Evolutionary conservation across 2,797 vertebrate species (phyloP).

Genomic region (Benthosema pterotum): DNA sequence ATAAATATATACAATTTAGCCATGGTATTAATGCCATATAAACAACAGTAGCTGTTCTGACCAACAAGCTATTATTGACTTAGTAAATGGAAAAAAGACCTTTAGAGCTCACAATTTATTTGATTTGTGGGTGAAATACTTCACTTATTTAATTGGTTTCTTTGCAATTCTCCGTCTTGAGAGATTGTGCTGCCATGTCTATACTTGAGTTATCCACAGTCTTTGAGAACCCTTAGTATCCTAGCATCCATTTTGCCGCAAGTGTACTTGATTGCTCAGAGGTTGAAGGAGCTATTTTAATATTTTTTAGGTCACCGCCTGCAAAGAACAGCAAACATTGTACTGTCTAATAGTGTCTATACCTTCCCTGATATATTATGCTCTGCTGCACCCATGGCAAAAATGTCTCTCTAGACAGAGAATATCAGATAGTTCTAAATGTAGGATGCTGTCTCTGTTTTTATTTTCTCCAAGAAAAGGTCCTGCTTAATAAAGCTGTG

Average conservation of each 20-base stretch:
- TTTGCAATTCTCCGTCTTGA: constrained; percentile 5
- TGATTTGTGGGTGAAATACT: constrained; percentile 18
- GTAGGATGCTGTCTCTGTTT: not conserved
- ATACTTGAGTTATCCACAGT: constrained; percentile 13
- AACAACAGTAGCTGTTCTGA: not conserved
- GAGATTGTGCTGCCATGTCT: constrained; percentile 12
- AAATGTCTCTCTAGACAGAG: constrained; percentile 1
- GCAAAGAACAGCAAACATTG: not conserved
- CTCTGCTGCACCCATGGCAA: not conserved
- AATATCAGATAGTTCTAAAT: not conserved
- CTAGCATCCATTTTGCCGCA: constrained; percentile 24
- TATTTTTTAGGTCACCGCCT: constrained; percentile 22
- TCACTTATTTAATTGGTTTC: constrained; percentile 6
- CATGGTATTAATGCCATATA: not conserved
- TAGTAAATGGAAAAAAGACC: not conserved
- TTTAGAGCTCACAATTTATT: not conserved
- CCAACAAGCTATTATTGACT: no score
- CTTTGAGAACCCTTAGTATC: constrained; percentile 18
- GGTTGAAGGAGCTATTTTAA: constrained; percentile 43
- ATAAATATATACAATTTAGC: not conserved
- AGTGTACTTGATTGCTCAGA: constrained; percentile 36
- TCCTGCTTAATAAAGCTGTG: constrained; percentile 16
- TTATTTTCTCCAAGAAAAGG: constrained; percentile 18
- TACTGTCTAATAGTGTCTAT: not conserved
- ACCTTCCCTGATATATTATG: not conserved